These are phyloP conservation scores for Genyomyrus donnyi DNA, from an alignment of 2,113 vertebrate species.

Conservation along the genomic window DNA sequence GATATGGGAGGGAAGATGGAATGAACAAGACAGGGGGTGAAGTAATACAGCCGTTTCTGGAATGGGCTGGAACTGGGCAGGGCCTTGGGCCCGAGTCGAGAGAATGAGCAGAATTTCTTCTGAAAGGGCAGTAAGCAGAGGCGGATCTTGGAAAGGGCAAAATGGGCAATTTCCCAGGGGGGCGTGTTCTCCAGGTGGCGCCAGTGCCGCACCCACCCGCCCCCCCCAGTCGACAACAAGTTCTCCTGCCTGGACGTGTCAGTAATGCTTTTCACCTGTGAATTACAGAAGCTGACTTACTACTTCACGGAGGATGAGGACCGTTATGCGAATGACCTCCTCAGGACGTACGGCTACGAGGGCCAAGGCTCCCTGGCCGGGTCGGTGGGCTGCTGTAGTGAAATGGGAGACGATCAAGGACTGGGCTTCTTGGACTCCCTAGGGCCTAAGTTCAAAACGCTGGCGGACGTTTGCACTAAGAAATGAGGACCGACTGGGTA, in stretches of 20 bases:
- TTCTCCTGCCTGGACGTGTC: background rate
- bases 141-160: background rate
- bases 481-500: slow-evolving; percentile 32
- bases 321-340: slow-evolving; percentile 63
- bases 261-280: slow-evolving; percentile 3
- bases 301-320: slow-evolving; percentile 28
- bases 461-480: slow-evolving; percentile 67
- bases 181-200: background rate
- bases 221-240: background rate
- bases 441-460: slow-evolving; percentile 77
- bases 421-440: slow-evolving; percentile 77
- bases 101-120: background rate
- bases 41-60: background rate
- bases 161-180: background rate
- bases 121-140: background rate
- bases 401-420: slow-evolving; percentile 58
- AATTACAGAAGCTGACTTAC: slow-evolving; percentile 41
- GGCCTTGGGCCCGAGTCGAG: background rate
- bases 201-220: background rate
- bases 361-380: slow-evolving; percentile 72
- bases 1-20: background rate
- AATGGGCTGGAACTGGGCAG: background rate
- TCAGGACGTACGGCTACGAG: slow-evolving; percentile 70
- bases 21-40: background rate
- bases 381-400: slow-evolving; percentile 77